phyloP scores from a whole-genome alignment of 2,797 vertebrate species.

The Micropoecilia bifurca region DNA sequence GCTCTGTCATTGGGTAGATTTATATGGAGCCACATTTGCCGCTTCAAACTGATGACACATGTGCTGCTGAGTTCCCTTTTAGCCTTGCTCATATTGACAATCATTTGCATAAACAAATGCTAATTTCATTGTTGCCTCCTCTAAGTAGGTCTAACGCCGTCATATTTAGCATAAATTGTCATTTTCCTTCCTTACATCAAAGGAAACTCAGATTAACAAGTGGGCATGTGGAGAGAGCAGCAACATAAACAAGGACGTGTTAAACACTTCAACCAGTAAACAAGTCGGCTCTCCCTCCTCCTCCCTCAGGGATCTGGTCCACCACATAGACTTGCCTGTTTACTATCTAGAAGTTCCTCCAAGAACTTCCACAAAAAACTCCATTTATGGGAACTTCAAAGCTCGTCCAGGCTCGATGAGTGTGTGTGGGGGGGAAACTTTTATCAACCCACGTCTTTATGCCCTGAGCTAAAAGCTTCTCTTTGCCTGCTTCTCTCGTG shows the following conservation, averaged over 20 bases:
- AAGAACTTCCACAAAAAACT: slow-evolving; percentile 56
- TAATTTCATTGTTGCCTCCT: slow-evolving; percentile 41
- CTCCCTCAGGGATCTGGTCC: slow-evolving; percentile 54
- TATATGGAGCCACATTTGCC: slow-evolving; percentile 23
- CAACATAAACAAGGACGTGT: slow-evolving; percentile 50
- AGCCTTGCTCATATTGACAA: slow-evolving; percentile 20
- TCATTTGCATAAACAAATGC: slow-evolving; percentile 60
- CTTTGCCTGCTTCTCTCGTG: slow-evolving; percentile 34
- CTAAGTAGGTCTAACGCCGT: slow-evolving; percentile 41
- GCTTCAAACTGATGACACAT: slow-evolving; percentile 7
- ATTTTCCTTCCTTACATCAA: slow-evolving; percentile 62
- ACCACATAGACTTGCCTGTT: slow-evolving; percentile 50
- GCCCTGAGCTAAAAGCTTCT: slow-evolving; percentile 45
- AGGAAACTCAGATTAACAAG: slow-evolving; percentile 42
- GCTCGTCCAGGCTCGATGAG: slow-evolving; percentile 35
- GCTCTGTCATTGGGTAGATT: slow-evolving; percentile 33
- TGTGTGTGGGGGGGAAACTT: slow-evolving; percentile 22
- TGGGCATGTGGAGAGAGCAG: slow-evolving; percentile 37
- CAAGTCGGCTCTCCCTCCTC: slow-evolving; percentile 56
- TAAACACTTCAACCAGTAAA: slow-evolving; percentile 68
- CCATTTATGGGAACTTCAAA: slow-evolving; percentile 69
- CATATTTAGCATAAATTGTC: slow-evolving; percentile 65
- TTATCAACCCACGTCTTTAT: slow-evolving; percentile 39
- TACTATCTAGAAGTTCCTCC: slow-evolving; percentile 49
- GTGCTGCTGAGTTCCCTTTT: slow-evolving; percentile 21